Conservation (phyloP, 2,888 invertebrate species). For the Cataglyphis altisquamis region DNA sequence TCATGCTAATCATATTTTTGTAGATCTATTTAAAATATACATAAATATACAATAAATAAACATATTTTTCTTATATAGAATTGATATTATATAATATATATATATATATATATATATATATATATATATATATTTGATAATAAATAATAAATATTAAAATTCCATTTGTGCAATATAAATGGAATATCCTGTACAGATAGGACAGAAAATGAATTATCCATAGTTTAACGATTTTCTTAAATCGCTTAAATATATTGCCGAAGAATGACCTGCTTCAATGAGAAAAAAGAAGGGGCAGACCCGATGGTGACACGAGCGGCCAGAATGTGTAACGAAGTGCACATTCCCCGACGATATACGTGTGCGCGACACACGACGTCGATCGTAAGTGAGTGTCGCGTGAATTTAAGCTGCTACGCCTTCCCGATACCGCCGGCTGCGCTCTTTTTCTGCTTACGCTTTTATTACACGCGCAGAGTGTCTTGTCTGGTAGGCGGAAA, state of each 20-base stretch:
- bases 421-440: slow-evolving; percentile 20
- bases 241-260: slow-evolving; percentile 22
- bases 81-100: neutral
- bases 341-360: slow-evolving; percentile 78
- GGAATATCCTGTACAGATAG: neutral
- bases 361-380: slow-evolving; percentile 50
- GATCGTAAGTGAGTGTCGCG: slow-evolving; percentile 53
- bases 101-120: no score
- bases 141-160: neutral
- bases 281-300: slow-evolving; percentile 65
- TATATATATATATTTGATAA: no score
- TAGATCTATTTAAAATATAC: neutral
- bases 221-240: slow-evolving; percentile 3
- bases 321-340: slow-evolving; percentile 74
- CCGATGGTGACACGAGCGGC: slow-evolving; percentile 50
- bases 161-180: neutral
- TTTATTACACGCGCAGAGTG: slow-evolving; percentile 30
- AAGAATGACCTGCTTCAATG: slow-evolving; percentile 50
- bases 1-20: neutral
- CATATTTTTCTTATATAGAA: neutral
- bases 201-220: slow-evolving; percentile 4
- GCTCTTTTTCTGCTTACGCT: slow-evolving; percentile 56
- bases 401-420: slow-evolving; percentile 51
- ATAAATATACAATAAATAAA: neutral
- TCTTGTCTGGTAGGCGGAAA: slow-evolving; percentile 54